These are phyloP conservation scores for Imbricaverruca yamaguchii DNA, from an alignment of 2,888 invertebrate genomes.

Conservation along the genomic window DNA sequence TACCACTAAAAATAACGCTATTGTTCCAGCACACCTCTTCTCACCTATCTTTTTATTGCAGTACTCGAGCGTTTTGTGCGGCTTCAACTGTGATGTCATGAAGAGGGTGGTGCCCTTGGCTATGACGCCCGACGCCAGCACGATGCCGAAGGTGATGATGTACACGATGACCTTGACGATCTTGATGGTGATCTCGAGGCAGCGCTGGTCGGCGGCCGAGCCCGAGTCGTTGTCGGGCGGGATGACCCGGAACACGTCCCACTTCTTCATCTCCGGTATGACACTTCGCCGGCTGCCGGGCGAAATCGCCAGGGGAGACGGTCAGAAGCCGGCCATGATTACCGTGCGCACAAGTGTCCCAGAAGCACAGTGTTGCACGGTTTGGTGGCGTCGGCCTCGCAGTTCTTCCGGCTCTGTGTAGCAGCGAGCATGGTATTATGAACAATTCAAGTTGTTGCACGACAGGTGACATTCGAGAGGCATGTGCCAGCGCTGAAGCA, in stretches of 20 bases:
- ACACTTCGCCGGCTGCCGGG: constrained; percentile 45
- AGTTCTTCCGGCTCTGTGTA: no score
- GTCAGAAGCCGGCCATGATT: no score
- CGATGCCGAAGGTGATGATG: constrained; percentile 72
- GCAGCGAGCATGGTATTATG: no score
- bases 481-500: no score
- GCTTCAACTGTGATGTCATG: constrained; percentile 81
- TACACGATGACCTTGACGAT: constrained; percentile 68
- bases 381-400: no score
- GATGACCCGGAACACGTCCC: constrained; percentile 71
- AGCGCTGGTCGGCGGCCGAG: constrained; percentile 64
- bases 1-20: no score
- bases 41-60: constrained; percentile 26
- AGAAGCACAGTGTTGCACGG: no score
- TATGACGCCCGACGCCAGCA: constrained; percentile 74
- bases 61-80: constrained; percentile 60
- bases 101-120: constrained; percentile 82
- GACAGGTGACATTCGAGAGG: no score
- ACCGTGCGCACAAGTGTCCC: no score
- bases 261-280: constrained; percentile 52
- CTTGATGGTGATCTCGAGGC: constrained; percentile 56
- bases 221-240: constrained; percentile 60
- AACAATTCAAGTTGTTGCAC: no score
- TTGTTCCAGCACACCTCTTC: not conserved
- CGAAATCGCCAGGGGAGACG: no score